Percentiles rank a stretch among this genome's conserved stretches.
Evolutionary conservation across 1,140 invertebrate species (phyloP).

Genomic region (Druon quercuslanigerum): DNA sequence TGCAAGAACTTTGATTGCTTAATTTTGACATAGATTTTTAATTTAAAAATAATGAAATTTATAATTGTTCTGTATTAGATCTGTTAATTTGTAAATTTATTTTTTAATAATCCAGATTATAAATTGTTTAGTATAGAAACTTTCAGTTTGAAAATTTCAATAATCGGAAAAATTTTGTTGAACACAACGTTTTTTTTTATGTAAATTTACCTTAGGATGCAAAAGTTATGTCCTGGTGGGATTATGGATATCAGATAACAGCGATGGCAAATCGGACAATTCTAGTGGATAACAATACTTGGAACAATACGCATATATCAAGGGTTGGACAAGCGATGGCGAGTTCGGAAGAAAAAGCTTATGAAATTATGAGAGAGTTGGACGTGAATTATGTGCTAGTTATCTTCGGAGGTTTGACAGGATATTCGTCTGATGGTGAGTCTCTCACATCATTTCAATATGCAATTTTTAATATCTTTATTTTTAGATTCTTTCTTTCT

Average conservation of each 20-base stretch:
- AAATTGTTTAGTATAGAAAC: constrained; percentile 8
- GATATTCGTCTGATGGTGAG: constrained; percentile 97
- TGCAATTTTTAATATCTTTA: neutral
- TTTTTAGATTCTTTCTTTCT: neutral
- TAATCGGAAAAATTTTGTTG: constrained; percentile 3
- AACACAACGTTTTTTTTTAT: constrained; percentile 22
- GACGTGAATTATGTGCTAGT: constrained; percentile 99
- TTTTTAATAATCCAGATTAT: no score
- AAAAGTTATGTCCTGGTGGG: constrained; percentile 99
- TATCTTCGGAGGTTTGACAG: constrained; percentile 97
- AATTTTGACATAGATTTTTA: no score
- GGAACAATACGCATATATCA: constrained; percentile 99
- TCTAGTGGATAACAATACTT: constrained; percentile 99
- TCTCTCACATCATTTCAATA: constrained; percentile 12
- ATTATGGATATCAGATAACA: constrained; percentile 99
- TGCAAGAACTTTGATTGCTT: no score
- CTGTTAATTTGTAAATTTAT: neutral
- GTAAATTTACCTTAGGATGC: constrained; percentile 81
- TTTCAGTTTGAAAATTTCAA: constrained; percentile 18
- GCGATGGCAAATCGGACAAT: constrained; percentile 99
- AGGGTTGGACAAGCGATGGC: constrained; percentile 98
- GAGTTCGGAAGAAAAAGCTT: constrained; percentile 95
- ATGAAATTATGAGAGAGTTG: constrained; percentile 97
- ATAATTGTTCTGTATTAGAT: no score
- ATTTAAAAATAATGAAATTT: no score